A percentile compares a stretch with the other conserved stretches of the same genome.
Evolutionary conservation across 2,888 invertebrate species (phyloP).

Genomic region (Allolobophora icterica): DNA sequence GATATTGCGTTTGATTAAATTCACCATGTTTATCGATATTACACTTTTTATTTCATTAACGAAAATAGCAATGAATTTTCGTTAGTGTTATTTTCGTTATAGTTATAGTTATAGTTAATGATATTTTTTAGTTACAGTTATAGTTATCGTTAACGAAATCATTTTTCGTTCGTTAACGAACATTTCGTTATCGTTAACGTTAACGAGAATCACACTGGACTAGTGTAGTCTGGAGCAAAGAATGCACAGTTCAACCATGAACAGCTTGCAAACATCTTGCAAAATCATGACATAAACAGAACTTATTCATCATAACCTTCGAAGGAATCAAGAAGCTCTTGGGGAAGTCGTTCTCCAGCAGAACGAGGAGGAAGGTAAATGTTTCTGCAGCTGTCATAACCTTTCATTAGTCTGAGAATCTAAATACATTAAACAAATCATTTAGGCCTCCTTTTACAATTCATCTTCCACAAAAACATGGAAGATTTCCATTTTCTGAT

Average conservation of each 20-base stretch:
- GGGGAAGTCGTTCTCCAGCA: constrained; percentile 62
- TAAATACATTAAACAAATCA: constrained; percentile 44
- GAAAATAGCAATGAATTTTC: no score
- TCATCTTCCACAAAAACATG: neutral
- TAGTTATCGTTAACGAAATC: no score
- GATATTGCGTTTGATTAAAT: no score
- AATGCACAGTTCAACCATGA: neutral
- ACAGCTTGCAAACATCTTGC: neutral
- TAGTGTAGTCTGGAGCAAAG: neutral
- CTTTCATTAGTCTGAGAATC: constrained; percentile 64
- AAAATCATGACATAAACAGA: neutral
- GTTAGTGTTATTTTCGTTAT: no score
- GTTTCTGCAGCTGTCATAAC: constrained; percentile 65
- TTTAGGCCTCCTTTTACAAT: neutral
- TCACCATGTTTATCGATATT: no score
- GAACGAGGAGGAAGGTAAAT: constrained; percentile 63
- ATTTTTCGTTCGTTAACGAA: no score
- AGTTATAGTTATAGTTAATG: no score
- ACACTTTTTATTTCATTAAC: no score
- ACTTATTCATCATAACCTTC: constrained; percentile 55
- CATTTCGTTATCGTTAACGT: no score
- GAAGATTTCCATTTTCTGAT: neutral
- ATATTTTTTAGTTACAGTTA: no score
- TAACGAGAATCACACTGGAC: no score
- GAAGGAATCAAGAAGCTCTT: constrained; percentile 62